These are phyloP conservation scores for Orycteropus afer DNA, from an alignment of 2,113 vertebrate species.

Conservation along the genomic window DNA sequence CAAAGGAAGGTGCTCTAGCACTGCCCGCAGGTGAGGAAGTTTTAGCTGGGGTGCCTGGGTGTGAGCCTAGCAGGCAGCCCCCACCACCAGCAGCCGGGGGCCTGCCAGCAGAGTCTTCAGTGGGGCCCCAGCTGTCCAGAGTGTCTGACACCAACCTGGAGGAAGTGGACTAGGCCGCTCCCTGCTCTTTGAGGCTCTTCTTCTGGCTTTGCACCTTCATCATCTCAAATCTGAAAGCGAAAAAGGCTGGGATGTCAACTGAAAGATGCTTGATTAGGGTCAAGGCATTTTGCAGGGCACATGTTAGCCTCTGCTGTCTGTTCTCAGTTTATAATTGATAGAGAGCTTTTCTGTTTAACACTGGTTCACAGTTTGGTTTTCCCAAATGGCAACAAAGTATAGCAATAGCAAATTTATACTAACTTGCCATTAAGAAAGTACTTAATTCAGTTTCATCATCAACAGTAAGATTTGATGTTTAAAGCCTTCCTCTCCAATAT, in stretches of 20 bases:
- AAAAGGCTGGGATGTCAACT: slow-evolving; percentile 11
- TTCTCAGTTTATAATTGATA: slow-evolving; percentile 35
- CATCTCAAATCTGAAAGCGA: slow-evolving; percentile 19
- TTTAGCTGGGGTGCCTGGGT: background rate
- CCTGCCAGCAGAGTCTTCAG: background rate
- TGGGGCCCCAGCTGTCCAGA: background rate
- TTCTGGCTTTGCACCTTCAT: background rate
- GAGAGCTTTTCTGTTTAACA: slow-evolving; percentile 73
- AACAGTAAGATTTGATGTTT: slow-evolving; percentile 56
- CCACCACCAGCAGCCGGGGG: background rate
- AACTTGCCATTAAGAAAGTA: slow-evolving; percentile 44
- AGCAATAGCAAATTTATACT: slow-evolving; percentile 59
- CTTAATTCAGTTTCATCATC: slow-evolving; percentile 56
- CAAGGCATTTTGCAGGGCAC: slow-evolving; percentile 21
- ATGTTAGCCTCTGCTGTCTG: slow-evolving; percentile 49
- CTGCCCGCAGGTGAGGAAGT: background rate
- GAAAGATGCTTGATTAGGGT: slow-evolving; percentile 22
- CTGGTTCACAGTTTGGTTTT: slow-evolving; percentile 68
- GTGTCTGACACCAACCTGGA: slow-evolving; percentile 76
- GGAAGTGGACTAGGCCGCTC: slow-evolving; percentile 79
- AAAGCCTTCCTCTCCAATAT: slow-evolving; percentile 3
- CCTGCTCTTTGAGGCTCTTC: background rate
- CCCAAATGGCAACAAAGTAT: slow-evolving; percentile 70
- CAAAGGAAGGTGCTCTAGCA: accelerated
- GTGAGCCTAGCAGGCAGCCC: background rate